Evolutionary conservation across 2,888 invertebrate species (phyloP).

Genomic region (Campaea margaritaria): DNA sequence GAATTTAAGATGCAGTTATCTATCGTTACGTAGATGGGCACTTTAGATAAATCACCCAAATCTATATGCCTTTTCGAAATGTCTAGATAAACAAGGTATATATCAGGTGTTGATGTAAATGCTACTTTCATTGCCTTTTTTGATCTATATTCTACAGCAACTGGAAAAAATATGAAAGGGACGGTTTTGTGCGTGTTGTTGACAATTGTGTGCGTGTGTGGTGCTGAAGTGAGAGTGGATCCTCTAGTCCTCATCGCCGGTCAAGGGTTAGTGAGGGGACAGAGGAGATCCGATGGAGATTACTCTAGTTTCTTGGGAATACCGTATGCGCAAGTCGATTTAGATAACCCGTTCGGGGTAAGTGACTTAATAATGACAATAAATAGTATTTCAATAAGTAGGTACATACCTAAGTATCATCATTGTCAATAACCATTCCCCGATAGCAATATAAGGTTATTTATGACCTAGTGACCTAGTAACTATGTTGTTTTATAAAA

Average conservation of each 20-base stretch:
- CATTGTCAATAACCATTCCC: constrained; percentile 22
- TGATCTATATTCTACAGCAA: constrained; percentile 31
- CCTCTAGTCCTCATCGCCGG: constrained; percentile 67
- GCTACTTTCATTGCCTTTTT: constrained; percentile 26
- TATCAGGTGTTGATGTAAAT: constrained; percentile 42
- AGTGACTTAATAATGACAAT: constrained; percentile 49
- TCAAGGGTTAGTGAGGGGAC: constrained; percentile 74
- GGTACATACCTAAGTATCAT: neutral
- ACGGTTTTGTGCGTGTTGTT: constrained; percentile 42
- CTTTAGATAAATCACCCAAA: constrained; percentile 47
- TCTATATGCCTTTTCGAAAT: constrained; percentile 51
- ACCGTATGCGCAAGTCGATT: constrained; percentile 73
- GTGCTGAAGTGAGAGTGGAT: constrained; percentile 65
- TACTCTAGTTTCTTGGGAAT: constrained; percentile 75
- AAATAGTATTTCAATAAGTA: neutral
- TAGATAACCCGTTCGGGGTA: constrained; percentile 75
- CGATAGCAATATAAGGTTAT: constrained; percentile 19
- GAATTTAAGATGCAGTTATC: constrained; percentile 39
- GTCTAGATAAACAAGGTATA: constrained; percentile 59
- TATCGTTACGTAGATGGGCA: constrained; percentile 38
- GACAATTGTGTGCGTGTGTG: constrained; percentile 39
- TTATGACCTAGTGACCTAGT: neutral
- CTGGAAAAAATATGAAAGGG: constrained; percentile 45
- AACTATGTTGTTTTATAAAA: neutral
- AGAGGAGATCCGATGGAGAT: constrained; percentile 66